phyloP scores from a whole-genome alignment of 2,888 invertebrate species.

The Hypomecis punctinalis region DNA sequence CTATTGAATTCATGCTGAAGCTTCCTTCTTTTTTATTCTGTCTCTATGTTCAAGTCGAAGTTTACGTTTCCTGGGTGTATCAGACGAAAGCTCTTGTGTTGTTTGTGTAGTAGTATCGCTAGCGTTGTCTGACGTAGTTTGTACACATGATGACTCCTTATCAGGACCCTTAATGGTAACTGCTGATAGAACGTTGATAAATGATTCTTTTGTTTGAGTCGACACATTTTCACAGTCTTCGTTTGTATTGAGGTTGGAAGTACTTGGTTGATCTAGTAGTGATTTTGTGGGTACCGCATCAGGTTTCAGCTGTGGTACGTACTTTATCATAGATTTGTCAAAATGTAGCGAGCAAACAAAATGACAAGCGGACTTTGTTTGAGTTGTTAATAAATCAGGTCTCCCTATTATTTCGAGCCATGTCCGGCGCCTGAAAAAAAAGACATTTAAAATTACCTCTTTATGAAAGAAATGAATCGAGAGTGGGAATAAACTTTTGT shows the following conservation, averaged over 20 bases:
- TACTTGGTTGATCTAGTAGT: background rate
- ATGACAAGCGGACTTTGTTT: too few relatives aligned
- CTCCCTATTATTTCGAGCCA: too few relatives aligned
- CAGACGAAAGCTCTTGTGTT: background rate
- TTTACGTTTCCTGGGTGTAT: background rate
- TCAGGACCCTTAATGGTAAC: slow-evolving; percentile 68
- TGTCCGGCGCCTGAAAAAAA: too few relatives aligned
- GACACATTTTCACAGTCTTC: background rate
- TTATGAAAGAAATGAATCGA: too few relatives aligned
- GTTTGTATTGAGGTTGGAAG: background rate
- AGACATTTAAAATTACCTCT: too few relatives aligned
- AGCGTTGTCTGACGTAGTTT: background rate
- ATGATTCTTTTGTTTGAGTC: background rate
- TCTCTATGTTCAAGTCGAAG: background rate
- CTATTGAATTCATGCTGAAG: too few relatives aligned
- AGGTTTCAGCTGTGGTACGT: background rate
- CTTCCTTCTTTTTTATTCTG: background rate
- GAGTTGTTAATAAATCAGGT: too few relatives aligned
- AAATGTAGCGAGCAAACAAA: too few relatives aligned
- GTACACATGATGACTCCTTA: background rate
- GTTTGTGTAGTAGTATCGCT: background rate
- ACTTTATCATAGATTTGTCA: too few relatives aligned
- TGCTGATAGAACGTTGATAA: background rate
- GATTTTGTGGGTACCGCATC: background rate
- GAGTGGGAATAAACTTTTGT: too few relatives aligned